These are phyloP conservation scores for Pygoscelis adeliae DNA, from an alignment of 2,113 vertebrate species.

Conservation along the genomic window DNA sequence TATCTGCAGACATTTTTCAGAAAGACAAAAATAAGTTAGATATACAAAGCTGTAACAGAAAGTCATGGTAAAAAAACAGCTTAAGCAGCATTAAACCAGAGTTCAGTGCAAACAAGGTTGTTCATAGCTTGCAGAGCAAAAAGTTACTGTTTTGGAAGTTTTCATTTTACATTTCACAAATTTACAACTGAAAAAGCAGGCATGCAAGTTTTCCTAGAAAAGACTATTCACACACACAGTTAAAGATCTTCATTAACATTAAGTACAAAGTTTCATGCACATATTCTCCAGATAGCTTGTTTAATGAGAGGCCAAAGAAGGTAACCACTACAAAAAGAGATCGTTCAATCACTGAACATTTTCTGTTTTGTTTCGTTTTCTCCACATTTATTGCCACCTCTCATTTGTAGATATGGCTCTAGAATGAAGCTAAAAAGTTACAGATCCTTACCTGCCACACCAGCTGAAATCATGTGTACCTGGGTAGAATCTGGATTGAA, in stretches of 20 bases:
- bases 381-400: background rate
- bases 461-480: slow-evolving; percentile 96
- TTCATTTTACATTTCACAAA: background rate
- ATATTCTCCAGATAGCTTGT: background rate
- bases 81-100: background rate
- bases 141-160: background rate
- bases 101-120: background rate
- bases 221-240: background rate
- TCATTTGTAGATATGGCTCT: background rate
- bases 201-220: background rate
- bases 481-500: slow-evolving; percentile 92
- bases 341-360: background rate
- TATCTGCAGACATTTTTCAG: slow-evolving; percentile 47
- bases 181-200: background rate
- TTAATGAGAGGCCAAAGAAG: background rate
- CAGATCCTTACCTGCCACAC: slow-evolving; percentile 90
- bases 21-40: slow-evolving; percentile 57
- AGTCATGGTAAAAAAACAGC: background rate
- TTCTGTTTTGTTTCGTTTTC: background rate
- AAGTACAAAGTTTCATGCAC: background rate
- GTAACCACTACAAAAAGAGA: background rate
- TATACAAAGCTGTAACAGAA: slow-evolving; percentile 44
- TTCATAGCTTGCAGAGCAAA: background rate
- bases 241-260: background rate
- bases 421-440: slow-evolving; percentile 46